Base-by-base conservation (phyloP, 2,888 invertebrate species). In the Hirtodrosophila confusa region DNA sequence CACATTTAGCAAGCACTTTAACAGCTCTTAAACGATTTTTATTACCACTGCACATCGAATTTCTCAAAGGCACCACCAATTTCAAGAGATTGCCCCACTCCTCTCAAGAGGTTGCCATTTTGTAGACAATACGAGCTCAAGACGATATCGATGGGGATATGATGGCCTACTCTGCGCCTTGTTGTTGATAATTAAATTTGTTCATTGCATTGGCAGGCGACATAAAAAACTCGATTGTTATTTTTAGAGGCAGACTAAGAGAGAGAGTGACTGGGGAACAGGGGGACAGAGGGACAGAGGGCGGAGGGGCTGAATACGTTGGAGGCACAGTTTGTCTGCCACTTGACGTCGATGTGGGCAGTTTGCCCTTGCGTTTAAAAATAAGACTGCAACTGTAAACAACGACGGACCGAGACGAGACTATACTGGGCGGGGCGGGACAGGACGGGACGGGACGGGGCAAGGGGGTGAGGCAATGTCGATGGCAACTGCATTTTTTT, bases 311-410 rank as follows among this genome's bases (percentile, higher is more conserved):
- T 43, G 58, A 9, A 27, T 6, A 27, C 31, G 7, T 63, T 49
- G 78, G 65, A 58, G 74, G 82, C 74, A 69, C 66, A 67, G 69
- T 86, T 61, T 47, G 57, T 57, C 58, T 78, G 67, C 83, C 84
- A 82, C 84, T 67, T 68, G 75, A 75, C 64, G 57, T 36, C 39
- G 48, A 54, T 67, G 86, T 82, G 77, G 80, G 86, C 86, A 88
- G 84, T 67, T 79, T 86, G 80, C 88, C 80, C 80, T 80, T 80
- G 80, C 68, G 60, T 82, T 87, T 87, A 87, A 85, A 80, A 80
- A 80, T 80, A 80, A 85, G 69, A 70, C 75, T 62, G 70, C 70
- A 75, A 75, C 75, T 75, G 79, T 75, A 69, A 85, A 87, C 86
- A 60, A 49, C 69, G 65, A 45, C 63, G 54, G 37, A 40, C 36